A percentile compares a stretch with the other conserved stretches of the same genome.
These are phyloP conservation scores for Protophormia terraenovae DNA, from an alignment of 2,888 invertebrate species.

Conservation along the genomic window DNA sequence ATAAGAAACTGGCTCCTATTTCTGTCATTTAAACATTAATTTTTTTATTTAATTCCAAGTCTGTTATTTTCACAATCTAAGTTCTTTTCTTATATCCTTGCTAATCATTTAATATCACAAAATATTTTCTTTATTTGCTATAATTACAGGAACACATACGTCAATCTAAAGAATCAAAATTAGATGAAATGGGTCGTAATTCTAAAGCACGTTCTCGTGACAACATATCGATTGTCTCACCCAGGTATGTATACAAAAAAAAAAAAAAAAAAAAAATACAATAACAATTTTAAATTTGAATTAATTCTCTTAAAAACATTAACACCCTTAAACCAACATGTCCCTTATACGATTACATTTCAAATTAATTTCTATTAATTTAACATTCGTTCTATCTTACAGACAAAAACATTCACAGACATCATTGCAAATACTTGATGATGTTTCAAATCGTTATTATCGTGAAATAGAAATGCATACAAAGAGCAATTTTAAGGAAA, in stretches of 20 bases:
- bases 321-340: slow-evolving; percentile 33
- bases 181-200: slow-evolving; percentile 85
- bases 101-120: not conserved
- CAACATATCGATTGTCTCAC: slow-evolving; percentile 77
- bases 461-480: slow-evolving; percentile 78
- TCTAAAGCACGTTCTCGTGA: slow-evolving; percentile 81
- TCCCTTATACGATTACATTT: not conserved
- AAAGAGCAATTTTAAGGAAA: slow-evolving; percentile 78
- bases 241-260: slow-evolving; percentile 68
- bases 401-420: slow-evolving; percentile 81
- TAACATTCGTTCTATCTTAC: slow-evolving; percentile 47
- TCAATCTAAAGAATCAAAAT: slow-evolving; percentile 89
- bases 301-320: slow-evolving; percentile 13
- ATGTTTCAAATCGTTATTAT: slow-evolving; percentile 80
- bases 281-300: too few relatives aligned
- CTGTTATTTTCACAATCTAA: too few relatives aligned
- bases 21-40: too few relatives aligned
- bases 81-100: not conserved
- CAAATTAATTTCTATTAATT: slow-evolving; percentile 28
- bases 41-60: too few relatives aligned
- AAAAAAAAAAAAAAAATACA: not conserved
- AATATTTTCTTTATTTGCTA: not conserved
- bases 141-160: slow-evolving; percentile 86
- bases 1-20: too few relatives aligned
- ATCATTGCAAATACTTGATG: slow-evolving; percentile 80